A percentile compares a stretch with the other conserved stretches of the same genome.
Evolutionary conservation across 1,140 invertebrate genomes (phyloP).

Genomic region (Elymnias hypermnestra): DNA sequence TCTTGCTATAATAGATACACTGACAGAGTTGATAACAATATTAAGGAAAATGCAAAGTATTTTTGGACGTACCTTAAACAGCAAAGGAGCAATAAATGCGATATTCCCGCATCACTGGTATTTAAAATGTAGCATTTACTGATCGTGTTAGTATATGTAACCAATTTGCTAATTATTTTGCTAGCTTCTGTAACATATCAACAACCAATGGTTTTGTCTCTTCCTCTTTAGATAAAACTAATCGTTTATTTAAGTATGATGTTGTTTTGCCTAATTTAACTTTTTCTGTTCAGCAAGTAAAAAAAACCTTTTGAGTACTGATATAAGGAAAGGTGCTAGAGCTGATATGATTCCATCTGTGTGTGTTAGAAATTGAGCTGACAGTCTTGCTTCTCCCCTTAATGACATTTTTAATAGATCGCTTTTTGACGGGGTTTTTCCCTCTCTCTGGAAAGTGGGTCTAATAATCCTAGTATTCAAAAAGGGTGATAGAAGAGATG

Average conservation of each 20-base stretch:
- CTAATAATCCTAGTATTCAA: constrained; percentile 22
- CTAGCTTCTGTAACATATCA: too few relatives aligned
- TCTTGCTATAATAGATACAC: constrained; percentile 9
- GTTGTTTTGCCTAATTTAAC: too few relatives aligned
- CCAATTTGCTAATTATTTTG: constrained; percentile 10
- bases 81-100: not conserved
- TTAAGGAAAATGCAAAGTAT: constrained; percentile 12
- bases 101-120: constrained; percentile 12
- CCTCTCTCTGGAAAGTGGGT: constrained; percentile 13
- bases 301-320: constrained; percentile 14
- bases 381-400: constrained; percentile 11
- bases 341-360: constrained; percentile 20
- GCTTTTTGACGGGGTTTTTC: constrained; percentile 6
- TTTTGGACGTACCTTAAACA: constrained; percentile 15
- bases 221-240: too few relatives aligned
- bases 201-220: too few relatives aligned
- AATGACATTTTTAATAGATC: constrained; percentile 14
- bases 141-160: not conserved
- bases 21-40: constrained; percentile 5
- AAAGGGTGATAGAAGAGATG: constrained; percentile 8
- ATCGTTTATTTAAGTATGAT: too few relatives aligned
- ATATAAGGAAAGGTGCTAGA: constrained; percentile 20
- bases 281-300: not conserved
- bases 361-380: constrained; percentile 16
- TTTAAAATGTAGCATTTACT: not conserved